These are phyloP conservation scores for Varanus salvator DNA, from an alignment of 2,113 vertebrate genomes.

Conservation along the genomic window DNA sequence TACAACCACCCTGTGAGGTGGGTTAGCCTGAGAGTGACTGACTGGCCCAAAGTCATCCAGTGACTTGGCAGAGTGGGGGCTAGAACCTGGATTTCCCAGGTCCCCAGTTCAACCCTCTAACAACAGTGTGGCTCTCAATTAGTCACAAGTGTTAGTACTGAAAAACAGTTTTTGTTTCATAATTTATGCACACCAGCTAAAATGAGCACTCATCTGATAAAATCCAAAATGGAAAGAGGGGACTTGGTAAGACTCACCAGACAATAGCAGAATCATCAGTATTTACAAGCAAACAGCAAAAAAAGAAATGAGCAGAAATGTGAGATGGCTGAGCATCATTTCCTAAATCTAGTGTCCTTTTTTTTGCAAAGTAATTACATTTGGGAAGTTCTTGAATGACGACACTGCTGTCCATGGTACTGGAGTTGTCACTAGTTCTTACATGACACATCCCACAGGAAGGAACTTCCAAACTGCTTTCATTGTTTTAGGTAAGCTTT, in stretches of 20 bases:
- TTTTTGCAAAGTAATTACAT: neutral
- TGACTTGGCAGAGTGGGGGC: too few species aligned
- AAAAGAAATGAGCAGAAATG: neutral
- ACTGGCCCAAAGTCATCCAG: too few species aligned
- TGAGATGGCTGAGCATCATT: neutral
- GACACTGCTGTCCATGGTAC: constrained; percentile 49
- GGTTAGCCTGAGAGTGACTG: too few species aligned
- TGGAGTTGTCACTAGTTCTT: neutral
- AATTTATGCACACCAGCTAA: neutral
- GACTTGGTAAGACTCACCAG: neutral
- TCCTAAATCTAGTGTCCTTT: neutral
- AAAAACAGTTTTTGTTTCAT: neutral
- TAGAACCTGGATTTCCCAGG: too few species aligned
- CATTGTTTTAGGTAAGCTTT: neutral
- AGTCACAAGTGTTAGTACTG: neutral
- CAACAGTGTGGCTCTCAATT: neutral
- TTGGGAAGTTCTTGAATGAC: neutral
- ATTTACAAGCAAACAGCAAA: neutral
- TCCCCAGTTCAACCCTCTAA: too few species aligned
- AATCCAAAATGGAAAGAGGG: neutral
- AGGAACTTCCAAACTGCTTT: neutral
- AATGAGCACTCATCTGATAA: neutral
- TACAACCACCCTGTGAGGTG: too few species aligned
- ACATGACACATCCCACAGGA: neutral
- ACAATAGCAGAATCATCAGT: neutral